Conservation (phyloP, 2,797 vertebrate genomes). For the Erethizon dorsatum region DNA sequence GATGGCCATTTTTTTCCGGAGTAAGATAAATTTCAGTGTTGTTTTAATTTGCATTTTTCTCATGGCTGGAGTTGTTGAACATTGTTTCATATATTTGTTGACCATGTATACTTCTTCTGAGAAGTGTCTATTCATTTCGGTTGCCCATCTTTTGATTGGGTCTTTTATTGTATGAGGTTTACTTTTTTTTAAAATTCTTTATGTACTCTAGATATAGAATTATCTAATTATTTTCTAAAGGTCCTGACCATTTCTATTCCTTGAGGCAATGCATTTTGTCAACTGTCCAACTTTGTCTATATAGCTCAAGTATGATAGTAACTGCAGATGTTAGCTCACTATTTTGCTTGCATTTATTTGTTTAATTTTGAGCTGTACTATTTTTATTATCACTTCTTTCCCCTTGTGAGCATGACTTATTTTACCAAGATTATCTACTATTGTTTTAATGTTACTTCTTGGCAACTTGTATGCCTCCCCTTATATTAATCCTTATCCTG, state of each 20-base stretch:
- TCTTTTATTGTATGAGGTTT: not conserved
- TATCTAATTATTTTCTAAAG: constrained; percentile 38
- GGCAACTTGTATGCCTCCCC: not conserved
- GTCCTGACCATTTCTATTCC: not conserved
- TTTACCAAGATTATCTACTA: not conserved
- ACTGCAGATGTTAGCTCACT: not conserved
- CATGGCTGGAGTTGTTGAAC: not conserved
- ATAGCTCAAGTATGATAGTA: not conserved
- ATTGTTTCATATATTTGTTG: not conserved
- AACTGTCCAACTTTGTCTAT: not conserved
- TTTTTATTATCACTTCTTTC: not conserved
- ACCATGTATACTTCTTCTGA: not conserved
- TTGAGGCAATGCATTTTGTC: not conserved
- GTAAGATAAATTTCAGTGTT: not conserved
- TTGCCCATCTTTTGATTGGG: not conserved
- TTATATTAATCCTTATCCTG: not conserved
- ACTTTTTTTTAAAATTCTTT: not conserved
- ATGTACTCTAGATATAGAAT: not conserved
- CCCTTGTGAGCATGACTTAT: not conserved
- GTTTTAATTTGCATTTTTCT: not conserved
- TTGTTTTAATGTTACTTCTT: not conserved
- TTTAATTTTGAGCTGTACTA: not conserved
- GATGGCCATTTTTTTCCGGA: not conserved
- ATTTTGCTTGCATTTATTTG: not conserved
- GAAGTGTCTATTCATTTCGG: not conserved